A percentile compares a stretch with the other conserved stretches of the same genome.
Evolutionary conservation across 37 sponge, comb jelly and placozoan species (phyloP).

Genomic region (Amphimedon queenslandica): DNA sequence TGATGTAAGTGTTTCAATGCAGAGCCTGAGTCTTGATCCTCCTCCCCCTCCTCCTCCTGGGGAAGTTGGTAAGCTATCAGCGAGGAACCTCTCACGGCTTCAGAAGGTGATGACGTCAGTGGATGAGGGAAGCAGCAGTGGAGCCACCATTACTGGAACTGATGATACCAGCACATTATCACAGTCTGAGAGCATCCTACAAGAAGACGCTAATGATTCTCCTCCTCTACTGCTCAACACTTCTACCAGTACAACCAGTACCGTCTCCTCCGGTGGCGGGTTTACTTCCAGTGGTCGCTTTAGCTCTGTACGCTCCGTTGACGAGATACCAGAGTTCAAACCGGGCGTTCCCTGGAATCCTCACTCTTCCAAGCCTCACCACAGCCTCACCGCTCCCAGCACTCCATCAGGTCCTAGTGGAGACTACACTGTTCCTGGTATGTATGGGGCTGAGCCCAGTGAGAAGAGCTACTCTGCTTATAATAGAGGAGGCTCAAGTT

Average conservation of each 20-base stretch:
- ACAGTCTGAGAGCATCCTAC: not conserved
- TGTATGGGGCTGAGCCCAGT: not conserved
- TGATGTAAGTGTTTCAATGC: constrained; percentile 6
- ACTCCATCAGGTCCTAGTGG: not conserved
- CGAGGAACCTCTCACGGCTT: constrained; percentile 50
- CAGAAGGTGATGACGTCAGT: constrained; percentile 49
- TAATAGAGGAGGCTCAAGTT: not conserved
- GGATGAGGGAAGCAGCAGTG: not conserved
- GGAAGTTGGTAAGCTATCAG: constrained; percentile 15
- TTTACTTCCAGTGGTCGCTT: constrained; percentile 6
- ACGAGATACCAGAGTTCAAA: constrained; percentile 66
- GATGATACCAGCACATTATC: not conserved
- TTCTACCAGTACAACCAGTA: not conserved
- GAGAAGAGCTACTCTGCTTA: not conserved
- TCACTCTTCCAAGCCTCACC: not conserved
- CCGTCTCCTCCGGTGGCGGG: not conserved
- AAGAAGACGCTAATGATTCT: not conserved
- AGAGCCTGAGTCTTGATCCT: constrained; percentile 10
- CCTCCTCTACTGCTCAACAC: not conserved
- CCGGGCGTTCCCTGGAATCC: constrained; percentile 82
- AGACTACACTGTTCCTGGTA: not conserved
- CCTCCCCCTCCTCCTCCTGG: not conserved
- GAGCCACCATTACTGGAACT: not conserved
- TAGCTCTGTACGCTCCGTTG: constrained; percentile 12
- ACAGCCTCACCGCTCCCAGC: not conserved